Evolutionary conservation across 2,113 vertebrate species (phyloP).

Genomic region (Psettodes erumei): DNA sequence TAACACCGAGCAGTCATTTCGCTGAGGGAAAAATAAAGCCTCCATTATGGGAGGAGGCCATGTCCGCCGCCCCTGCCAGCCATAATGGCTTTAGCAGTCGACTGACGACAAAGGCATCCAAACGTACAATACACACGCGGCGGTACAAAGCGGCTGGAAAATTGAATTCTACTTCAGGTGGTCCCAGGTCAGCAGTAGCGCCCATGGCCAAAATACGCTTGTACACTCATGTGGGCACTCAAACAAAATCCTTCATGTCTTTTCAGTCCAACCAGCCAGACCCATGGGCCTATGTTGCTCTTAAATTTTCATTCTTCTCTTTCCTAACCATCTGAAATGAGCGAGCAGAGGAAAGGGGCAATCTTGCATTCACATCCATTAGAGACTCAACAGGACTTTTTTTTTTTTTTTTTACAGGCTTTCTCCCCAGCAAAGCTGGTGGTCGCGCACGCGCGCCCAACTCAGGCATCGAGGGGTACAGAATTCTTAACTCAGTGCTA

Average conservation of each 20-base stretch:
- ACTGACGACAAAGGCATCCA: slow-evolving; percentile 45
- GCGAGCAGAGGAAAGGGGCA: slow-evolving; percentile 39
- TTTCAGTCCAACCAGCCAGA: slow-evolving; percentile 15
- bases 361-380: slow-evolving; percentile 58
- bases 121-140: slow-evolving; percentile 58
- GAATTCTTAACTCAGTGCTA: slow-evolving; percentile 25
- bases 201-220: slow-evolving; percentile 58
- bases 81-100: slow-evolving; percentile 62
- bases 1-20: slow-evolving; percentile 63
- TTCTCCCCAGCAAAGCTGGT: slow-evolving; percentile 51
- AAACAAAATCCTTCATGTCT: slow-evolving; percentile 37
- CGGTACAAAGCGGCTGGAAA: slow-evolving; percentile 61
- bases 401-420: slow-evolving; percentile 54
- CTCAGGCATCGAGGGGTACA: slow-evolving; percentile 10
- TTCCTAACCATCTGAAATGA: slow-evolving; percentile 38
- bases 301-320: slow-evolving; percentile 27
- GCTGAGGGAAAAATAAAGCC: slow-evolving; percentile 67
- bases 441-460: slow-evolving; percentile 10
- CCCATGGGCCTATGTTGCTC: background rate
- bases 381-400: slow-evolving; percentile 61
- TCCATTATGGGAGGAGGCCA: slow-evolving; percentile 67
- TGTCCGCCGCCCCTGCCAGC: slow-evolving; percentile 53
- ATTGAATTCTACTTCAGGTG: slow-evolving; percentile 73
- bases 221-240: slow-evolving; percentile 28
- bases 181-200: slow-evolving; percentile 63